phyloP scores from a whole-genome alignment of 2,113 vertebrate species.

The Prunella himalayana region DNA sequence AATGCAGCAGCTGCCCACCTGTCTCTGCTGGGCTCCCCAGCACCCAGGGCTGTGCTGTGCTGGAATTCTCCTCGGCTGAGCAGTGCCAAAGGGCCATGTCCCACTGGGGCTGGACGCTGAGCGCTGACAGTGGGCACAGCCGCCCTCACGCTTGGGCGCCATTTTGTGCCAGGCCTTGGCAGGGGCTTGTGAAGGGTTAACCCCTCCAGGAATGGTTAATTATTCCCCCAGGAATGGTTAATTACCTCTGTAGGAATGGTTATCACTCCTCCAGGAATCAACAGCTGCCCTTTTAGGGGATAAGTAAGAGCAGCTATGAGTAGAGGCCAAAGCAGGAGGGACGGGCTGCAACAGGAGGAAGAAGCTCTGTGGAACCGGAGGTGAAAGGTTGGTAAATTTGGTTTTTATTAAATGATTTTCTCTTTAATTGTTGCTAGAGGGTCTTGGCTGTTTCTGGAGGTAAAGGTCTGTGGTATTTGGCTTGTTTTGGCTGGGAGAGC shows the following conservation, averaged over 20 bases:
- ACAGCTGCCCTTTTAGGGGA: background rate
- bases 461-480: accelerated
- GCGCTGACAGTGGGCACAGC: accelerated
- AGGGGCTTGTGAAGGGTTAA: background rate
- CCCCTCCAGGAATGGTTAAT: background rate
- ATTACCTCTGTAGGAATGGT: background rate
- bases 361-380: accelerated
- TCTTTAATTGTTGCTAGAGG: accelerated
- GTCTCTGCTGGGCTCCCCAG: background rate
- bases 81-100: background rate
- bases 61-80: background rate
- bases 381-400: background rate
- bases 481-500: too few species aligned
- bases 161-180: background rate
- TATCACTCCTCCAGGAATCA: background rate
- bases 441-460: background rate
- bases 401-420: accelerated
- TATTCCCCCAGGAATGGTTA: background rate
- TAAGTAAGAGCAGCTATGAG: background rate
- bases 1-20: background rate
- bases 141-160: accelerated
- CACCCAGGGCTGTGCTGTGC: background rate
- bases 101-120: too few species aligned
- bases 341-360: accelerated
- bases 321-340: accelerated